Evolutionary conservation across 2,113 vertebrate species (phyloP), one percentile per base, ranked within the genome.

Genomic region (Agelaius phoeniceus): DNA sequence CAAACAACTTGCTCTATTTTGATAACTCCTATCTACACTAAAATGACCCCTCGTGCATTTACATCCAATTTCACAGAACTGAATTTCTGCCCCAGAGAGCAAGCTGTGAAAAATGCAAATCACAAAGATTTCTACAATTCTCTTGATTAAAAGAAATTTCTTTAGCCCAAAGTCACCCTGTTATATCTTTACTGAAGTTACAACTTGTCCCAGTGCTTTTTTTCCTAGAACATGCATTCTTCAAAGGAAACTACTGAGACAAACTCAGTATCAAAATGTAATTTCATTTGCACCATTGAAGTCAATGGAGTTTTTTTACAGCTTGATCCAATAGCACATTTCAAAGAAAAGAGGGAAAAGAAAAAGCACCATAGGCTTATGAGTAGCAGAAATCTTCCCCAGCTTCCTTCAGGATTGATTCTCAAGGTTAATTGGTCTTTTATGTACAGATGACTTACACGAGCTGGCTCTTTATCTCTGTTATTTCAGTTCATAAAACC

Each of bases 381-480:
- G 73, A 88, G 85, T 27, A 86, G 46, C 68, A 83, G 72, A 80
- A 67, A 61, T 62, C 75, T 88, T 90, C n/a, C 46, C 21, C 54
- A 52, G 63, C 27, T 83, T 89, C 62, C 78, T 78, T 74, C 80
- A 87, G 84, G 71, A 69, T 11, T 55, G 62, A 82, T 79, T 78
- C 74, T 89, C 79, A 88, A 93, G 90, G 92, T 90, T 90, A 95
- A 96, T 91, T 86, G 82, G 63, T 59, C 92, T 96, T 95, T 92
- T 84, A 92, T 78, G 76, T 75, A 88, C 48, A 68, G 63, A 89
- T 23, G 52, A 77, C 68, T 93, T 81, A 44, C 61, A 78, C 17
- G 17, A 92, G 59, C 67, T 75, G 78, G 18, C 35, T 69, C 75
- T 93, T 91, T 82, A 77, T 77, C 84, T 75, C 85, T 61, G 30